phyloP scores from a whole-genome alignment of 2,888 invertebrate genomes.

The Melitaea athalia region DNA sequence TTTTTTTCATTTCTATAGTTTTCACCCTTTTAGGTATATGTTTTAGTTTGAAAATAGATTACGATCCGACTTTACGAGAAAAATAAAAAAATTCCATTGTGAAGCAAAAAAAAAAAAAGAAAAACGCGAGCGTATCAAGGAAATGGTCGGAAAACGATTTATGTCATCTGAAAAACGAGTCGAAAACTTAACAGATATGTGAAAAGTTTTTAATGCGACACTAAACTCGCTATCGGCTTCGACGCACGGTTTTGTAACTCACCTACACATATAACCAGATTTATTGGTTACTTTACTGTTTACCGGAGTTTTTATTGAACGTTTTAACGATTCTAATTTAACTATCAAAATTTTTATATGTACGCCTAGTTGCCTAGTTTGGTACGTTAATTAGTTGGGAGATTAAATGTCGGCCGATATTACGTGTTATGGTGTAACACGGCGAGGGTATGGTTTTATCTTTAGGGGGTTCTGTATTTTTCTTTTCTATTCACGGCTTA shows the following conservation, averaged over 20 bases:
- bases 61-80: no score
- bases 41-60: no score
- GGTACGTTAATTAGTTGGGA: slow-evolving; percentile 67
- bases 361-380: slow-evolving; percentile 53
- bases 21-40: no score
- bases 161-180: slow-evolving; percentile 17
- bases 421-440: slow-evolving; percentile 12
- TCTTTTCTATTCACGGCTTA: neutral
- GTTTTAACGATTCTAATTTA: slow-evolving; percentile 68
- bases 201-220: slow-evolving; percentile 40
- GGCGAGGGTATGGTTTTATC: neutral
- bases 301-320: slow-evolving; percentile 59
- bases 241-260: slow-evolving; percentile 23
- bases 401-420: slow-evolving; percentile 56
- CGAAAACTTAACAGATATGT: slow-evolving; percentile 30
- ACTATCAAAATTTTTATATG: slow-evolving; percentile 59
- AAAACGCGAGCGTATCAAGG: neutral
- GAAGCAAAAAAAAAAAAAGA: no score
- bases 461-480: slow-evolving; percentile 28
- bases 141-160: slow-evolving; percentile 11
- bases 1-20: no score
- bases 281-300: slow-evolving; percentile 57
- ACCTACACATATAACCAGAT: slow-evolving; percentile 60
- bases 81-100: no score
- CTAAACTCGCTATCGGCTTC: slow-evolving; percentile 38